Conservation (phyloP, 2,113 vertebrate species). For the Haplochromis vanheusdeni region DNA sequence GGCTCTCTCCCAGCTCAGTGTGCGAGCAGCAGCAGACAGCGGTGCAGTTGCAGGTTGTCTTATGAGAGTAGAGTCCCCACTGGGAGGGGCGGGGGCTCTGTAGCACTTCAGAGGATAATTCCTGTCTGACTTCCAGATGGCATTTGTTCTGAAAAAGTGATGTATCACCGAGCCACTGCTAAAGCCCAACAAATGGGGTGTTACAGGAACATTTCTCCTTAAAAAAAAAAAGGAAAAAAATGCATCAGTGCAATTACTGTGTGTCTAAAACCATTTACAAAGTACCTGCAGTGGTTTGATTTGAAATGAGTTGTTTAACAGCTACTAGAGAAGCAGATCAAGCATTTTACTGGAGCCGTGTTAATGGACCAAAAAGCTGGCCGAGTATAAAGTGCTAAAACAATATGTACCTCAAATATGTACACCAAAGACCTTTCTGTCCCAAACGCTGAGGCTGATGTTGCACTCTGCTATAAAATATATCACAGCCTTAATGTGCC, state of each 20-base stretch:
- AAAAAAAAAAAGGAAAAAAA: background rate
- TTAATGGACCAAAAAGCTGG: background rate
- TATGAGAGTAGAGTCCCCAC: background rate
- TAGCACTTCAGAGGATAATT: background rate
- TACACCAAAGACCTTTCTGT: too few relatives aligned
- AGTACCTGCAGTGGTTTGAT: background rate
- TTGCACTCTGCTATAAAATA: background rate
- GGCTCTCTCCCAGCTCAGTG: background rate
- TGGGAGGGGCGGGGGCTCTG: accelerated
- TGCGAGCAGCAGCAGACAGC: background rate
- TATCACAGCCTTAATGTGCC: background rate
- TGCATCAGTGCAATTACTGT: background rate
- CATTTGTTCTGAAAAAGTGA: background rate
- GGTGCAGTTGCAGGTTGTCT: background rate
- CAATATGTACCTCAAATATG: background rate
- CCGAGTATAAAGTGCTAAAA: background rate
- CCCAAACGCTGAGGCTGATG: background rate
- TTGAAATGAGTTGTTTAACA: background rate
- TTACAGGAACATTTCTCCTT: background rate
- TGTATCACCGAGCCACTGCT: background rate
- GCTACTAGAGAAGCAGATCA: background rate
- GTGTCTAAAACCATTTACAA: background rate
- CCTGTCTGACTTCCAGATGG: background rate
- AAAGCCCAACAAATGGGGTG: background rate
- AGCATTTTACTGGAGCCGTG: background rate